Evolutionary conservation across 2,888 invertebrate species (phyloP).

Genomic region (Ormyrus pomaceus): DNA sequence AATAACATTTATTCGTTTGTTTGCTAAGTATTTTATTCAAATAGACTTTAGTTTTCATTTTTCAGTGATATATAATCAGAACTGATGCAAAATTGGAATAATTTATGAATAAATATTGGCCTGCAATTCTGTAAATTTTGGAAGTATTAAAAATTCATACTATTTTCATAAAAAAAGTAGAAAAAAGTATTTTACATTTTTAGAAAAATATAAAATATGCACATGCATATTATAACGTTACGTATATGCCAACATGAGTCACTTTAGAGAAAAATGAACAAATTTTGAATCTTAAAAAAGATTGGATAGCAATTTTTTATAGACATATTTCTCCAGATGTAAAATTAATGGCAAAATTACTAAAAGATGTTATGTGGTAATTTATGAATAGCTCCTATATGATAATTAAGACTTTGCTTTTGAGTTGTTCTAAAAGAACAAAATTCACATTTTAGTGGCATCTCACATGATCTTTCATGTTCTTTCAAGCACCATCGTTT

Average conservation of each 20-base stretch:
- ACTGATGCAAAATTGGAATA: constrained; percentile 12
- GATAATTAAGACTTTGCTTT: constrained; percentile 57
- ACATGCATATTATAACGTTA: constrained; percentile 49
- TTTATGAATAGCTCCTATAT: constrained; percentile 56
- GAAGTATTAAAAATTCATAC: constrained; percentile 23
- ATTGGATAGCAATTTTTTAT: constrained; percentile 26
- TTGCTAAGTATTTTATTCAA: constrained; percentile 15
- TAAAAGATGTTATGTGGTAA: constrained; percentile 53
- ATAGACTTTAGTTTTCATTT: constrained; percentile 23
- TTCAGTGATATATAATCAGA: constrained; percentile 8
- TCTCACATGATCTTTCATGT: constrained; percentile 55
- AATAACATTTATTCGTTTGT: constrained; percentile 42
- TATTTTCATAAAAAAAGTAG: constrained; percentile 25
- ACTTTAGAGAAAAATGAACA: constrained; percentile 48
- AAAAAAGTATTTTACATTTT: constrained; percentile 45
- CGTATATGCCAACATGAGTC: constrained; percentile 49
- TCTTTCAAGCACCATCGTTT: constrained; percentile 57
- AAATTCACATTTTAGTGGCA: constrained; percentile 55
- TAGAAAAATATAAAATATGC: constrained; percentile 57
- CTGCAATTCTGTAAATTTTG: constrained; percentile 19
- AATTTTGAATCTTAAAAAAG: constrained; percentile 38
- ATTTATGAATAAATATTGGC: constrained; percentile 18
- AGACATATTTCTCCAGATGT: constrained; percentile 20
- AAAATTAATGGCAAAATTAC: constrained; percentile 41
- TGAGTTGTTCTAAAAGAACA: constrained; percentile 56